These are phyloP conservation scores for Dolomedes plantarius DNA, from an alignment of 2,888 invertebrate species.

Conservation along the genomic window DNA sequence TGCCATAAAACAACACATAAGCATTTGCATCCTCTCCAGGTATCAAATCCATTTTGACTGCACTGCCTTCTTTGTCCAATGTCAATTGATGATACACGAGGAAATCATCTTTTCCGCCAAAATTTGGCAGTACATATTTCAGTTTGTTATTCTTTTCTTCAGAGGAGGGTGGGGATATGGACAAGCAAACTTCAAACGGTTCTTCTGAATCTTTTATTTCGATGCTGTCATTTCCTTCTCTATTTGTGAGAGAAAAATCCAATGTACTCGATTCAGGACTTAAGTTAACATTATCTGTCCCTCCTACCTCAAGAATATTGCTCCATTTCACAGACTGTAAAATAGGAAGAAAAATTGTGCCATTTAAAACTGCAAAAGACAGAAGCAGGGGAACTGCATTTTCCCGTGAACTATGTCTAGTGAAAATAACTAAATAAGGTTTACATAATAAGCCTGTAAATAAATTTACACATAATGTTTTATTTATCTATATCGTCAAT, in stretches of 20 bases:
- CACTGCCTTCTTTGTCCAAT: constrained; percentile 19
- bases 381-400: too few relatives aligned
- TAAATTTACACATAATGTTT: too few relatives aligned
- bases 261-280: constrained; percentile 57
- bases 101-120: constrained; percentile 44
- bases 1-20: constrained; percentile 47
- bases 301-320: constrained; percentile 34
- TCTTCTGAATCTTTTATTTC: constrained; percentile 25
- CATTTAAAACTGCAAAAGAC: too few relatives aligned
- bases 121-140: constrained; percentile 24
- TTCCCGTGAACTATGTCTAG: too few relatives aligned
- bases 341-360: background rate
- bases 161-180: constrained; percentile 4
- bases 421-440: too few relatives aligned
- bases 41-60: constrained; percentile 40
- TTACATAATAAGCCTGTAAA: too few relatives aligned
- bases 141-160: constrained; percentile 7
- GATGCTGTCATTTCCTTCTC: constrained; percentile 40
- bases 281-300: constrained; percentile 31
- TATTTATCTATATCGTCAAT: too few relatives aligned
- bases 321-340: constrained; percentile 46
- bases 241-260: constrained; percentile 51
- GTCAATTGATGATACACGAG: constrained; percentile 51
- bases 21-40: background rate
- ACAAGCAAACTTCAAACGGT: constrained; percentile 52